phyloP scores from a whole-genome alignment of 1,140 invertebrate genomes.

The Drusus annulatus region DNA sequence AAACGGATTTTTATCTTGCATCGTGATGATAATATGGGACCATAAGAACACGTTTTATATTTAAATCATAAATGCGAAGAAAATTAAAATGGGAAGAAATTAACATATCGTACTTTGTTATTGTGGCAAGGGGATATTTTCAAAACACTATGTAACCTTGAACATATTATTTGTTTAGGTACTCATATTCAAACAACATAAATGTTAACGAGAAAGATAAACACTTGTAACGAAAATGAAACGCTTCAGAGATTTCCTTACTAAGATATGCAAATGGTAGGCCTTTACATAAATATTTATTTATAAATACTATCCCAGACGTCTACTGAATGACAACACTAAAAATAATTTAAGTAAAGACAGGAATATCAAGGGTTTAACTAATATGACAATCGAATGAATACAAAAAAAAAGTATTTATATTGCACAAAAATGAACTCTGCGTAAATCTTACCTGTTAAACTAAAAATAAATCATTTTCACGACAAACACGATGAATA shows the following conservation, averaged over 20 bases:
- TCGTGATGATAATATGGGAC: background rate
- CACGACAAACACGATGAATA: constrained; percentile 28
- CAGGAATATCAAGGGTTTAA: no score
- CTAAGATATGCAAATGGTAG: background rate
- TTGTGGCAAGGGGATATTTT: background rate
- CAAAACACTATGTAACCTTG: constrained; percentile 31
- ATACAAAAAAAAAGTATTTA: background rate
- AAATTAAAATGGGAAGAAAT: constrained; percentile 11
- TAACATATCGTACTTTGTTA: background rate
- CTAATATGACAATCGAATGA: background rate
- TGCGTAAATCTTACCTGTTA: constrained; percentile 7
- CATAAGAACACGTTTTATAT: background rate
- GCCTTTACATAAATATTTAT: background rate
- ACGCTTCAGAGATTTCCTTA: background rate
- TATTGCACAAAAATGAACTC: background rate
- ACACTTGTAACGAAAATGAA: no score
- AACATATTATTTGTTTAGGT: constrained; percentile 14
- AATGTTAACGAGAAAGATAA: background rate
- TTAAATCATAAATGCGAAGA: background rate
- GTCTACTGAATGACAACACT: background rate
- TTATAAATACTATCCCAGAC: constrained; percentile 13
- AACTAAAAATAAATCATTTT: constrained; percentile 38
- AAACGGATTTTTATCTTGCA: no score
- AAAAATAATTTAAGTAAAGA: no score
- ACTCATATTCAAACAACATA: background rate